Conservation (phyloP, 2,797 vertebrate genomes). For the Coracias cyanogaster region DNA sequence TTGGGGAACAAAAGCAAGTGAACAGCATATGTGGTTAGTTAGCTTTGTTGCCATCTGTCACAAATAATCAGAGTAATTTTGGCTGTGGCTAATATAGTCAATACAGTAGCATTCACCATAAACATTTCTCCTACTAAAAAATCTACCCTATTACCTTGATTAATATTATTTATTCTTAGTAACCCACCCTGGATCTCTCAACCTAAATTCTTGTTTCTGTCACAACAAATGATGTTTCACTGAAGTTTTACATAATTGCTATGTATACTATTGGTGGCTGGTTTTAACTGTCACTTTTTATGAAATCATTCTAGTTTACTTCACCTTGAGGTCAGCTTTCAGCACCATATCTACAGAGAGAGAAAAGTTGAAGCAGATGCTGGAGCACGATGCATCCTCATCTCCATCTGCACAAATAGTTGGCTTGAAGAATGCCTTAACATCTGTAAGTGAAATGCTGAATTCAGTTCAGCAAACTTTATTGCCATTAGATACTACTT, state of each 20-base stretch:
- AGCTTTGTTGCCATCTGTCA: constrained; percentile 59
- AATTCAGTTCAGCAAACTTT: neutral
- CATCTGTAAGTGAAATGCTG: constrained; percentile 83
- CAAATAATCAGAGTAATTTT: constrained; percentile 61
- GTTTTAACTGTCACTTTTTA: constrained; percentile 55
- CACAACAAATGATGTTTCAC: neutral
- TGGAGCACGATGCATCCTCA: constrained; percentile 85
- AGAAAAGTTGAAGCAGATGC: constrained; percentile 89
- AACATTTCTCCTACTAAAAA: constrained; percentile 32
- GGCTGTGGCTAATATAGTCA: constrained; percentile 36
- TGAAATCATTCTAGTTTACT: constrained; percentile 85
- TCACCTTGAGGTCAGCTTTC: constrained; percentile 90
- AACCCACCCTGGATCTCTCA: neutral
- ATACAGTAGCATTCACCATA: neutral
- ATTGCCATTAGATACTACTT: neutral
- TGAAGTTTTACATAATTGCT: neutral
- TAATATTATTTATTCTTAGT: constrained; percentile 25
- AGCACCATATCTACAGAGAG: constrained; percentile 88
- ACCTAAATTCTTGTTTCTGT: constrained; percentile 28
- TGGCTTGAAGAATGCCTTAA: constrained; percentile 89
- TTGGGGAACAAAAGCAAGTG: constrained; percentile 52
- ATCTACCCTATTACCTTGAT: neutral
- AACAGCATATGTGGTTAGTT: constrained; percentile 60
- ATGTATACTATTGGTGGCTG: neutral
- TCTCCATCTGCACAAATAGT: constrained; percentile 89